Evolutionary conservation across 2,113 vertebrate genomes (phyloP), one percentile per base, ranked within the genome.

Genomic region (Vombatus ursinus): DNA sequence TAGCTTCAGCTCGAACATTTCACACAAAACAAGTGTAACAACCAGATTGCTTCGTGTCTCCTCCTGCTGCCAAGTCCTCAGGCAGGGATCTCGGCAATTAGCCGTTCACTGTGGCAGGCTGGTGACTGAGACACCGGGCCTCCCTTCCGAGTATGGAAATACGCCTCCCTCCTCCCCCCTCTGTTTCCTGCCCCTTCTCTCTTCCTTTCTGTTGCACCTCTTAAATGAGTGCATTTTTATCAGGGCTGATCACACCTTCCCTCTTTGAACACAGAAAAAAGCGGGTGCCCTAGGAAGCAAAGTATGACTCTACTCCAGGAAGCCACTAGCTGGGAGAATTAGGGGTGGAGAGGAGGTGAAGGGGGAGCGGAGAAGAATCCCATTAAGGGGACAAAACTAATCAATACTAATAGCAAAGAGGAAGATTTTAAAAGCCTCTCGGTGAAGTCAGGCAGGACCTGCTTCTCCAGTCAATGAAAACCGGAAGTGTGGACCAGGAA

Each of bases 341-440:
- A 93, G 94, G 84, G 92, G 37, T 48, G 68, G 47, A 57, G 92
- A 89, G 44, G n/a, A n/a, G 50, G 96, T 95, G 12, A 93, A 50
- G 6, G 0, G 51, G 12, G 61, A 53, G 92, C 28, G 3, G 94
- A 95, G 95, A 97, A 98, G 96, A 89, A 97, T 92, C 97, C 98
- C 98, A 98, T 98, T 98, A 99, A 98, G 98, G 97, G 98, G 95
- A 96, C 97, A 96, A 94, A 96, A 96, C 95, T 93, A 94, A 99
- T 99, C 98, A 93, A 99, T 99, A 98, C 96, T 94, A 93, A 94
- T 93, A 96, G 96, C 98, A 93, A 97, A 97, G 94, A 92, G 96
- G 84, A 97, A 96, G 97, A 92, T 98, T 98, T 98, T 98, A 98
- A 99, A 98, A 99, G 98, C 98, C 96, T 98, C 98, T 98, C 96